These are phyloP conservation scores for Drosophila ambigua DNA, from an alignment of 1,140 invertebrate species.

Conservation along the genomic window DNA sequence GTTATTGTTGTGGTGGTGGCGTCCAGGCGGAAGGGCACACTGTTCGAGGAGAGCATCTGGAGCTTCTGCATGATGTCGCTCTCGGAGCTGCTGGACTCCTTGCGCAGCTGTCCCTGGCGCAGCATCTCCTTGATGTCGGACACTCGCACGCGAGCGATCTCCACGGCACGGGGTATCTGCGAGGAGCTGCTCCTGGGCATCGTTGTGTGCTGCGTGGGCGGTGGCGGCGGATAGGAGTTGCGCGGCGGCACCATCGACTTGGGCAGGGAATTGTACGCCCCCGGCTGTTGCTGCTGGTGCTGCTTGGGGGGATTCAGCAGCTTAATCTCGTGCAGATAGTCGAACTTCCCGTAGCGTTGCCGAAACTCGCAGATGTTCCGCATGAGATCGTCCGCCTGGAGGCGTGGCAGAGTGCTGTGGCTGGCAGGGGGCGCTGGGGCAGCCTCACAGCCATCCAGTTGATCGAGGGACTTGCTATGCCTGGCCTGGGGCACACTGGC, in stretches of 20 bases:
- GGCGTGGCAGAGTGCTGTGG: constrained; percentile 60
- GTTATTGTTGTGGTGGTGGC: constrained; percentile 57
- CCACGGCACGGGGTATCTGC: constrained; percentile 74
- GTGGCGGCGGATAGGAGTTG: constrained; percentile 86
- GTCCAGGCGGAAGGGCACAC: constrained; percentile 67
- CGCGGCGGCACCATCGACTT: constrained; percentile 85
- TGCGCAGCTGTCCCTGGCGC: constrained; percentile 64
- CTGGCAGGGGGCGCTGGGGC: constrained; percentile 23
- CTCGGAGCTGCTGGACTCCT: constrained; percentile 77
- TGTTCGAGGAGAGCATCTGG: constrained; percentile 69
- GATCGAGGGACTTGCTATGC: constrained; percentile 92
- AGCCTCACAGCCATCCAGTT: constrained; percentile 85
- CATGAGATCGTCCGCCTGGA: constrained; percentile 81
- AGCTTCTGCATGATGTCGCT: constrained; percentile 76
- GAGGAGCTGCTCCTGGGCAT: constrained; percentile 77
- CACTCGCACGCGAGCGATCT: constrained; percentile 75
- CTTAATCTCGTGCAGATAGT: constrained; percentile 83
- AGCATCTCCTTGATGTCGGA: constrained; percentile 83
- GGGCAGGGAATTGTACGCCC: constrained; percentile 77
- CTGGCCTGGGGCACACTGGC: constrained; percentile 85
- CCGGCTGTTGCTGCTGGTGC: constrained; percentile 3
- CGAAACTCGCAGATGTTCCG: constrained; percentile 86
- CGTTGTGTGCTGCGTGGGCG: constrained; percentile 73
- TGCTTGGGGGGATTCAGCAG: constrained; percentile 79
- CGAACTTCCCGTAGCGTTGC: constrained; percentile 85